Base-by-base conservation (phyloP, 2,888 invertebrate genomes). In the Hyalella azteca region DNA sequence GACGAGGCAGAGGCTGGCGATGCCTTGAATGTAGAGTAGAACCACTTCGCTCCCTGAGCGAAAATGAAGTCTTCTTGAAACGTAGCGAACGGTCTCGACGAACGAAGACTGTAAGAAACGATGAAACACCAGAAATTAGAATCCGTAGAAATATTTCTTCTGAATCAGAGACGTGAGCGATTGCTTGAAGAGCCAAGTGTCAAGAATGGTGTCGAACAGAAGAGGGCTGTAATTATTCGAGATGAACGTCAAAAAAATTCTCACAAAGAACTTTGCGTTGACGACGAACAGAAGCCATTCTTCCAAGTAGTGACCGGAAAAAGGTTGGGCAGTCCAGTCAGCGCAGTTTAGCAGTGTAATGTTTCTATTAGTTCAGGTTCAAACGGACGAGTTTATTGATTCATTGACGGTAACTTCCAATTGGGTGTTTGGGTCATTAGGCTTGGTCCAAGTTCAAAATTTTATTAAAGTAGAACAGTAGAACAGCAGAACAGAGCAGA, bases 281-380 rank as follows among this genome's bases (percentile, higher is more conserved):
- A 75, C 39, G 0, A 26, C 29, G 45, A 75, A 39, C 22, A 75
- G 26, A 75, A 75, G 41, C 75, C 75, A 75, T 45, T 75, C 75
- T 22, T 75, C 75, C 75, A 26, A 41, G 75, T 29, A 75, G 45
- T 75, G 75, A 19, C 75, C 75, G 13, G 22, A 13, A 45, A 75
- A 75, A 75, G 75, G 75, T n/a, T 22, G 13, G 3, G 45, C 41
- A 19, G 75, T 13, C 75, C 75, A 75, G 75, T 75, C 45, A 41
- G 75, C 75, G 29, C 75, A 75, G 22, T 75, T 75, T 22, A 75
- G 45, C n/a, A 75, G 75, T n/a, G n/a, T n/a, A n/a, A n/a, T n/a
- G n/a, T n/a, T n/a, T n/a, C n/a, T n/a, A n/a, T n/a, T n/a, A n/a
- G n/a, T n/a, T n/a, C n/a, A n/a, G n/a, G n/a, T n/a, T n/a, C n/a